Evolutionary conservation across 2,888 invertebrate species (phyloP), one percentile per base, ranked within the genome.

Genomic region (Pseudolycoriella hygida): DNA sequence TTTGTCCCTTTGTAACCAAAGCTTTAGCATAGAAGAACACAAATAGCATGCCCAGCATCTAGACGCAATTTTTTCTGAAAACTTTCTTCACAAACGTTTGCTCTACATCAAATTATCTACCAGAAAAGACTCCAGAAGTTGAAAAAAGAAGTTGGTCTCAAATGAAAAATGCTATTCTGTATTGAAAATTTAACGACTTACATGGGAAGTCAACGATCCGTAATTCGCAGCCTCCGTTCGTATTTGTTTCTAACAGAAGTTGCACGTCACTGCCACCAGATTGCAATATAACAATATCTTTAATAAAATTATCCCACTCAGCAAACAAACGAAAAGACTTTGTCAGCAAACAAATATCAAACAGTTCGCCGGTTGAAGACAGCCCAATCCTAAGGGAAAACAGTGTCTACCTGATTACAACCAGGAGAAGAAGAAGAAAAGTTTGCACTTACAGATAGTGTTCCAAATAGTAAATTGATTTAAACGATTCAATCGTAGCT

Each of bases 161-260:
- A 17, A 17, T 2, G 17, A 3, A 20, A 40, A n/a, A 44, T n/a
- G n/a, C n/a, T n/a, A n/a, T n/a, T n/a, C n/a, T n/a, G n/a, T n/a
- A n/a, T n/a, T n/a, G n/a, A n/a, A n/a, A n/a, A n/a, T n/a, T n/a
- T n/a, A n/a, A n/a, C n/a, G n/a, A 46, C 55, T 53, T 53, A 62
- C 64, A 56, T 37, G 64, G 62, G 54, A 61, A 66, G 40, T 61
- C 58, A n/a, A 66, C 48, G 17, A 64, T 57, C 50, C 59, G 57
- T 44, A 66, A 58, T 10, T 3, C 5, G 15, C 34, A 4, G 15
- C n/a, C 3, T 12, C n/a, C 34, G 3, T 34, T 12, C 15, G 34
- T 4, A 8, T 34, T 34, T 10, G 34, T 34, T 14, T 14, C 4
- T 34, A 34, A 12, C 15, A 34, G 11, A 3, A 34, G 34, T 5